Evolutionary conservation across 2,888 invertebrate genomes (phyloP), one percentile per base, ranked within the genome.

Genomic region (Slavum lentiscoides): DNA sequence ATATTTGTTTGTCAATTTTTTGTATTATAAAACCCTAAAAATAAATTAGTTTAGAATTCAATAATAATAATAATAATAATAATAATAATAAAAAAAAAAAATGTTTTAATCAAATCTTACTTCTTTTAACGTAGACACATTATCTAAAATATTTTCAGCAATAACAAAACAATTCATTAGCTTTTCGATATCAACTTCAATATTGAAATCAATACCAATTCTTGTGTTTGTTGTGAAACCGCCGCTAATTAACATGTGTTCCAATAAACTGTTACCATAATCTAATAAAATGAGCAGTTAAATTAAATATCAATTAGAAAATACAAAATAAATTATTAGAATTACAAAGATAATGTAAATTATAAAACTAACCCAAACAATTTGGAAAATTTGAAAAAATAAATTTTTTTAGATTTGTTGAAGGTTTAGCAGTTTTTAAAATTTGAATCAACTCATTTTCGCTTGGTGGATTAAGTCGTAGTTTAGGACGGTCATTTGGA

Each of bases 211-310:
- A 86, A 92, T 92, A 5, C 90, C 89, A 69, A 91, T 86, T 86
- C 90, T 90, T 72, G 88, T 88, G 62, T 89, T 88, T 4, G 90
- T 86, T 1, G 88, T 85, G 83, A 97, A 90, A 53, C 93, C 93
- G 83, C 90, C 89, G 84, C 90, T 89, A 30, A 91, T 85, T 4
- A 98, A 88, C n/a, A 93, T 92, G 86, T 98, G 98, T 85, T 98
- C 97, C 83, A 98, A 91, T 61, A 99, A 88, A 0, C 96, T 90
- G 30, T 97, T 92, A 7, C 98, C 98, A 88, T 93, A 98, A 86
- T 95, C 96, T 91, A n/a, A 87, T 9, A 86, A 86, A 77, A 81
- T 39, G 61, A 83, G 66, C 4, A 64, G 49, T 19, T 23, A 19
- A n/a, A 49, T 49, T 82, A 81, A 59, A 21, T 68, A 55, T 61